Percentiles rank a stretch among this genome's conserved stretches.
phyloP scores from a whole-genome alignment of 2,113 vertebrate genomes.

The Vulpes ferrilata region DNA sequence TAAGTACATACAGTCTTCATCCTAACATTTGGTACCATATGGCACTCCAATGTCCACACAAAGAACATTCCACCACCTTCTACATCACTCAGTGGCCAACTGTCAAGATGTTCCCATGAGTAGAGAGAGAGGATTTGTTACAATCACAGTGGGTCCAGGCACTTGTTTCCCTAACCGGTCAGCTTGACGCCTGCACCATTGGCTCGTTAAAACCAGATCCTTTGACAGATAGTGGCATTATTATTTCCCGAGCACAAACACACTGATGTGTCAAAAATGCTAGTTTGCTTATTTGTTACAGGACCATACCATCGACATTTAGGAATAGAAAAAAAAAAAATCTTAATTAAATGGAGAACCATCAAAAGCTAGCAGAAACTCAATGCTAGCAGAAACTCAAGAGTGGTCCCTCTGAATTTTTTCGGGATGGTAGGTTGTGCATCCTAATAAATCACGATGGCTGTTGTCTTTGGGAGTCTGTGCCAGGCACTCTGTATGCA shows the following conservation, averaged over 20 bases:
- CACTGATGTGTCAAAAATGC: background rate
- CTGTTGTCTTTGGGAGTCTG: background rate
- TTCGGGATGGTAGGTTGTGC: background rate
- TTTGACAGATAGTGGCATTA: background rate
- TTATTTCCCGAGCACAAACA: background rate
- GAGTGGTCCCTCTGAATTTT: background rate
- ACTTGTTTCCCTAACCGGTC: background rate
- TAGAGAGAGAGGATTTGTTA: background rate
- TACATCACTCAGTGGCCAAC: background rate
- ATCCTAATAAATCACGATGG: background rate
- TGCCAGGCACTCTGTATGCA: background rate
- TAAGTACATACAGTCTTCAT: background rate
- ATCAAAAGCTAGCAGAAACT: background rate
- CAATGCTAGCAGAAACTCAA: background rate
- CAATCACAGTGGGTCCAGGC: background rate
- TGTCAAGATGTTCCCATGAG: background rate
- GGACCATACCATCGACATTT: background rate
- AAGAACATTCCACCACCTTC: background rate
- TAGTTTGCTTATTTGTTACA: background rate
- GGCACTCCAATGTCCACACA: background rate
- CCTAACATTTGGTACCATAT: background rate
- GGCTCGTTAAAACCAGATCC: conserved; percentile 37
- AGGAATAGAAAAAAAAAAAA: background rate
- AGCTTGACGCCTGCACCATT: background rate
- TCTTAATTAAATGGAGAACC: background rate